Conservation (phyloP, 2,888 invertebrate genomes). For the Automeris io region DNA sequence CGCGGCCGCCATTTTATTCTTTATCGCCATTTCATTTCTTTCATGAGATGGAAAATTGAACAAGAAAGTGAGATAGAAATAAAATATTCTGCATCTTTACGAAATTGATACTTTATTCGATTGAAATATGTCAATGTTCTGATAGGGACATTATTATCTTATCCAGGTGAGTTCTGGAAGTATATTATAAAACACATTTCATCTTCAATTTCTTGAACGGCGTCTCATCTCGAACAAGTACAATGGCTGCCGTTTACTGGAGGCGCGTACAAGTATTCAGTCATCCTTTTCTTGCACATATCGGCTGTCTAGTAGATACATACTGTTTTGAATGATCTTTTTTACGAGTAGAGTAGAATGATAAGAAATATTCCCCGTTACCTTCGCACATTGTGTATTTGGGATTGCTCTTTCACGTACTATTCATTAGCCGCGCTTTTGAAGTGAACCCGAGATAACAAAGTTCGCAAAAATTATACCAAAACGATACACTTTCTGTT, state of each 20-base stretch:
- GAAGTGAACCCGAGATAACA: constrained; percentile 17
- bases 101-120: constrained; percentile 10
- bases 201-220: constrained; percentile 10
- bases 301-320: constrained; percentile 66
- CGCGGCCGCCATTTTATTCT: constrained; percentile 63
- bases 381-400: constrained; percentile 69
- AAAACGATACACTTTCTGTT: constrained; percentile 23
- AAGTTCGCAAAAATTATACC: constrained; percentile 17
- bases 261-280: constrained; percentile 68
- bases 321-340: constrained; percentile 68
- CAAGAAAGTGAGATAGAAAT: constrained; percentile 75
- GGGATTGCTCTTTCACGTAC: constrained; percentile 58
- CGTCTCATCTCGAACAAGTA: constrained; percentile 36
- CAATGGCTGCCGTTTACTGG: constrained; percentile 71
- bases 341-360: constrained; percentile 70
- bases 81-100: constrained; percentile 40
- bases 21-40: constrained; percentile 77
- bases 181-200: constrained; percentile 6
- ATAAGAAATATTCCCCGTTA: constrained; percentile 72
- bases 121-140: constrained; percentile 5
- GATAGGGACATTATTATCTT: constrained; percentile 10
- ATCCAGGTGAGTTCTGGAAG: constrained; percentile 20
- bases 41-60: constrained; percentile 70
- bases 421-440: constrained; percentile 70
- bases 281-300: constrained; percentile 77